Evolutionary conservation across 2,113 vertebrate genomes (phyloP), one percentile per base, ranked within the genome.

Genomic region (Paradisaea rubra): DNA sequence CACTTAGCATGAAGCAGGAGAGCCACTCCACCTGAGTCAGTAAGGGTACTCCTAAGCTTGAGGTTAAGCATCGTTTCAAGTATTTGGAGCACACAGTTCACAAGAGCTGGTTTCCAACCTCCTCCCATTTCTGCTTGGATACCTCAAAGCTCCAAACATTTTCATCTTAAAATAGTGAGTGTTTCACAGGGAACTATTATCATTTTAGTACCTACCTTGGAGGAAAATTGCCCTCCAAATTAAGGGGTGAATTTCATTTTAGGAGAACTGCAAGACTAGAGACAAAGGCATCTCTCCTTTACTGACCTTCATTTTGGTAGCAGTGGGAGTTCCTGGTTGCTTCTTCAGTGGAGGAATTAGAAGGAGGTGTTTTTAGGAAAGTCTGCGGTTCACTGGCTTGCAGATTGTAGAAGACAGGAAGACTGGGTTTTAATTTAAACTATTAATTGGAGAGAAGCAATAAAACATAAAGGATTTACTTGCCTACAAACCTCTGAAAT

Each of bases 401-500:
- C 77, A 95, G 88, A 91, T 37, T 85, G 81, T 91, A 89, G 79
- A 92, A 94, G 81, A 95, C 35, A 77, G 59, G 61, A 88, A 63
- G 73, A 70, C 52, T 89, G 85, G 66, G 66, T 95, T 96, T 97
- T 95, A 96, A 96, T 97, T 97, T 95, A 96, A 97, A 81, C 94
- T 94, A 95, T 94, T 98, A 97, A 97, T 97, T 95, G 86, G 81
- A 96, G 25, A 66, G 64, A 97, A 96, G 96, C 81, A 97, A 94
- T 95, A 95, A 94, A 97, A 92, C 79, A 88, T 93, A 91, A 94
- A 92, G 66, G 91, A 94, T 97, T 96, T 96, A 76, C 95, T 97
- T 97, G 95, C 96, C 68, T 95, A 87, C 93, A 97, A 96, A 53
- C 59, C 92, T 97, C 94, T 94, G 92, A 98, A 97, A 98, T 96